These are phyloP conservation scores for Micropoecilia bifurca DNA, from an alignment of 2,797 vertebrate species.

Conservation along the genomic window DNA sequence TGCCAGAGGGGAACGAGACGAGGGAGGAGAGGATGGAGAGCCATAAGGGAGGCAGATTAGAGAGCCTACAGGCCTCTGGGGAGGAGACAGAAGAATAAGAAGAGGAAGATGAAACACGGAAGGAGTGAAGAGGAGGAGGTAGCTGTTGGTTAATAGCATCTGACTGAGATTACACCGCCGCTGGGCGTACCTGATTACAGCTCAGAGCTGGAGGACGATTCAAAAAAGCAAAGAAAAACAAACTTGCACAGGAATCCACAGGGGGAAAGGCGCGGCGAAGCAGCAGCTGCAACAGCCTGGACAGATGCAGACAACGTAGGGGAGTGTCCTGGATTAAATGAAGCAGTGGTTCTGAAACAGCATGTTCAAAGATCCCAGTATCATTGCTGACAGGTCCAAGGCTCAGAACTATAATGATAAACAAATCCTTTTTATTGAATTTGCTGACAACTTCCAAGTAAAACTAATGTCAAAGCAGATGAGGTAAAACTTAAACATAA, in stretches of 20 bases:
- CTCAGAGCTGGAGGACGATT: constrained; percentile 49
- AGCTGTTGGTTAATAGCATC: constrained; percentile 50
- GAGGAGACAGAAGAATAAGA: constrained; percentile 40
- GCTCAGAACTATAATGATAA: not conserved
- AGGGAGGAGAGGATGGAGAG: constrained; percentile 40
- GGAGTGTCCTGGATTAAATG: constrained; percentile 21
- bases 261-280: not conserved
- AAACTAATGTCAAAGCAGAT: not conserved
- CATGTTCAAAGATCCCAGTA: not conserved
- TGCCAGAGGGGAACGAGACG: constrained; percentile 40
- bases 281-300: constrained; percentile 26
- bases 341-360: not conserved
- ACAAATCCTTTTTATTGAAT: not conserved
- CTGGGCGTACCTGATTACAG: constrained; percentile 67
- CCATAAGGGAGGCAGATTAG: constrained; percentile 51
- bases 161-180: constrained; percentile 60
- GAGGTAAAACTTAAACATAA: not conserved
- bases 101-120: constrained; percentile 46
- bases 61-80: constrained; percentile 48
- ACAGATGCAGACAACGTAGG: constrained; percentile 28
- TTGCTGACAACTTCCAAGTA: not conserved
- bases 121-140: constrained; percentile 41
- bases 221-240: constrained; percentile 31
- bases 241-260: constrained; percentile 6
- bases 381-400: not conserved